A percentile compares a stretch with the other conserved stretches of the same genome.
These are phyloP conservation scores for Eriosoma lanigerum DNA, from an alignment of 1,140 invertebrate species.

Conservation along the genomic window DNA sequence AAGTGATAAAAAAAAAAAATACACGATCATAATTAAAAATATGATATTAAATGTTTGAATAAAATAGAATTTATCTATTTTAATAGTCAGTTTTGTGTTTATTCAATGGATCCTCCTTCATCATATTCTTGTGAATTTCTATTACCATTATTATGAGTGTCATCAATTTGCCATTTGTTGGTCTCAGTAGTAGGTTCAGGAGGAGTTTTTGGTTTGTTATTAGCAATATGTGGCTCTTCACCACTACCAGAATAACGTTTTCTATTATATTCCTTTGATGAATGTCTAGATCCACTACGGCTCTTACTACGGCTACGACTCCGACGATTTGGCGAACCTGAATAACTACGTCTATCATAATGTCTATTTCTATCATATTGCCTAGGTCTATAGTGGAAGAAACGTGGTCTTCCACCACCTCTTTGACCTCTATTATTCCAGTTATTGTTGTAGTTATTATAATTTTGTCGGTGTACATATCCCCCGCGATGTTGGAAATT, in stretches of 20 bases:
- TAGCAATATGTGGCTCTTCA: conserved; percentile 25
- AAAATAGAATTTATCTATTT: not conserved
- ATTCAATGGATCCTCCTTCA: conserved; percentile 42
- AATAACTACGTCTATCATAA: conserved; percentile 38
- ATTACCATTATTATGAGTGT: conserved; percentile 26
- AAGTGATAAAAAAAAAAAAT: not conserved
- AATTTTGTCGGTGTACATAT: conserved; percentile 44
- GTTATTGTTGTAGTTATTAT: conserved; percentile 50
- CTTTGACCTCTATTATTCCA: conserved; percentile 49
- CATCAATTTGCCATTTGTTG: conserved; percentile 37
- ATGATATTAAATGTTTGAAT: not conserved
- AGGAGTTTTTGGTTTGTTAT: conserved; percentile 42
- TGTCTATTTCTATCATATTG: conserved; percentile 37
- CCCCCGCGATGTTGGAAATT: conserved; percentile 35
- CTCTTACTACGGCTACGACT: conserved; percentile 41
- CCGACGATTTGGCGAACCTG: conserved; percentile 38
- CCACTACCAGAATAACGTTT: conserved; percentile 45
- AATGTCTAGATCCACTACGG: conserved; percentile 35
- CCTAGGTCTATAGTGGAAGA: conserved; percentile 51
- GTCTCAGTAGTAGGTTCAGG: conserved; percentile 31
- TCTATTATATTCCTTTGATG: conserved; percentile 32
- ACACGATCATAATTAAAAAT: conserved; percentile 15
- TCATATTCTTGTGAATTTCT: conserved; percentile 42
- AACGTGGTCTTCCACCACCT: conserved; percentile 47
- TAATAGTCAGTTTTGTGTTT: not conserved